Conservation (phyloP, 2,113 vertebrate species). For the Anoura caudifer region DNA sequence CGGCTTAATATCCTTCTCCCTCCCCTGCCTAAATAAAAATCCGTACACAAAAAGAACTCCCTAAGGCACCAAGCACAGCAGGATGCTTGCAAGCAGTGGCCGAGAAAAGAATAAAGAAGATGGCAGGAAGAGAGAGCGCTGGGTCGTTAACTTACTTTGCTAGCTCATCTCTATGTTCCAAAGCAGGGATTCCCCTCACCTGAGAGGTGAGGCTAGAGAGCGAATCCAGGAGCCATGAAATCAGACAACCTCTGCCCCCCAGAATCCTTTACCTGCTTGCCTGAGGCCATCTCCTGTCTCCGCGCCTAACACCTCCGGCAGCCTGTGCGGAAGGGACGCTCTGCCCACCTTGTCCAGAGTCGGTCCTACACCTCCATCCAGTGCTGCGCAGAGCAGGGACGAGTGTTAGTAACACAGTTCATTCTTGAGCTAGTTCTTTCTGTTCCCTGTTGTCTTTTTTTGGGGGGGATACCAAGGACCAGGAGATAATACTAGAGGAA, state of each 20-base stretch:
- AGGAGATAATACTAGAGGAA: background rate
- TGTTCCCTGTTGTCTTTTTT: background rate
- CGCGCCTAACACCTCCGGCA: constrained; percentile 32
- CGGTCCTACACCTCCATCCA: background rate
- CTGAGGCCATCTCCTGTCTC: background rate
- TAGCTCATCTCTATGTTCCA: background rate
- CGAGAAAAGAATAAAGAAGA: fast-evolving
- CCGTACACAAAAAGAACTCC: too few relatives aligned
- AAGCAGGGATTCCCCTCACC: background rate
- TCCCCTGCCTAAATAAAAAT: background rate
- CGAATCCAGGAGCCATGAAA: background rate
- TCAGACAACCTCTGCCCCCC: fast-evolving
- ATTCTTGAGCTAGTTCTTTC: fast-evolving
- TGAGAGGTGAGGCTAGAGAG: too few relatives aligned
- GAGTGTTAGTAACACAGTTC: fast-evolving
- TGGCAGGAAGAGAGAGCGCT: background rate
- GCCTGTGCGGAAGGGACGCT: constrained; percentile 48
- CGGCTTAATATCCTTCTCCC: background rate
- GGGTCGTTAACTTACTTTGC: background rate
- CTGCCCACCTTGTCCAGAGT: constrained; percentile 38
- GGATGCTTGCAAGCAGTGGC: background rate
- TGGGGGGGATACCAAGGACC: background rate
- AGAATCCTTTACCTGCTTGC: constrained; percentile 68
- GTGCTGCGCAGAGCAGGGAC: background rate
- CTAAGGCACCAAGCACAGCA: too few relatives aligned